Evolutionary conservation across 2,113 vertebrate species (phyloP).

Genomic region (Epinephelus lanceolatus): DNA sequence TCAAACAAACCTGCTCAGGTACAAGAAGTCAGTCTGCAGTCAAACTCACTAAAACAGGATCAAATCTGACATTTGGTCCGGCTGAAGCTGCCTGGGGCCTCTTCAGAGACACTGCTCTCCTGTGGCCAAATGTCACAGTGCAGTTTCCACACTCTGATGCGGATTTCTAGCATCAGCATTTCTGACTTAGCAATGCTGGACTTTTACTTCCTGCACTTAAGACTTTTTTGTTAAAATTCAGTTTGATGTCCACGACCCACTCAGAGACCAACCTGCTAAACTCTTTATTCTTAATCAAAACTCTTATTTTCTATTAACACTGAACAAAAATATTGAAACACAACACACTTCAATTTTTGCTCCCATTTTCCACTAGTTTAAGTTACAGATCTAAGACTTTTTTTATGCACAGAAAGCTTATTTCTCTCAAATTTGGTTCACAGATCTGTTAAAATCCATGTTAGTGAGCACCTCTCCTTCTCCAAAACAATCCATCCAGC

Average conservation of each 20-base stretch:
- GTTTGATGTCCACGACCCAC: neutral
- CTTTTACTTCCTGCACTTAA: neutral
- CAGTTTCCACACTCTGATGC: constrained; percentile 15
- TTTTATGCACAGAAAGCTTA: too few species aligned
- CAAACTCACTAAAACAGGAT: neutral
- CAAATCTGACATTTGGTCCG: constrained; percentile 6
- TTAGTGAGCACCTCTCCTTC: too few species aligned
- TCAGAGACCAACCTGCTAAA: neutral
- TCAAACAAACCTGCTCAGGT: neutral
- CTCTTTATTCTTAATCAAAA: neutral
- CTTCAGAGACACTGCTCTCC: constrained; percentile 67
- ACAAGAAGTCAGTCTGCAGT: neutral
- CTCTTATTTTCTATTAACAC: neutral
- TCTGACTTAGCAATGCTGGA: neutral
- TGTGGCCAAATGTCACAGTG: constrained; percentile 55
- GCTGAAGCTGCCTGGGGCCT: neutral
- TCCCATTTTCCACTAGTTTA: too few species aligned
- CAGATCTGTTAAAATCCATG: too few species aligned
- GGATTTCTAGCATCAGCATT: neutral
- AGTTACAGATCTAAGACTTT: too few species aligned
- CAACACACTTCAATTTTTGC: too few species aligned
- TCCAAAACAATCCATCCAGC: too few species aligned
- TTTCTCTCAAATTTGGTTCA: too few species aligned
- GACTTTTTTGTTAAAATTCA: neutral
- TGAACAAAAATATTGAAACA: too few species aligned